phyloP scores from a whole-genome alignment of 2,797 vertebrate species.

The Muscicapa striata region DNA sequence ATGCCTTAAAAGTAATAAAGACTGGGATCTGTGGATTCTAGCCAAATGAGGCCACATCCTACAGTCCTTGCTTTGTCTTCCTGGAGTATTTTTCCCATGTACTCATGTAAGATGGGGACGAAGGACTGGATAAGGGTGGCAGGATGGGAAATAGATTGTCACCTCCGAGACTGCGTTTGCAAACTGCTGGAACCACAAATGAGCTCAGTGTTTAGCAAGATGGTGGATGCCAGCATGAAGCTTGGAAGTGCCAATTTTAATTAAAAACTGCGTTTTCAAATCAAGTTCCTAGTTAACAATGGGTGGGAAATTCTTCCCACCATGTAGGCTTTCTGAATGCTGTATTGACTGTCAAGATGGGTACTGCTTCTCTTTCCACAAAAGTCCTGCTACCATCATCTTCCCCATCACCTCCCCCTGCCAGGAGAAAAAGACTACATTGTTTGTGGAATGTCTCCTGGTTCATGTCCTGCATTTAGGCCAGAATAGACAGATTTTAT shows the following conservation, averaged over 20 bases:
- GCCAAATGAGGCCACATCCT: constrained; percentile 33
- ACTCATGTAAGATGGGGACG: not conserved
- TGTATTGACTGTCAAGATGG: constrained; percentile 49
- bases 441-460: constrained; percentile 32
- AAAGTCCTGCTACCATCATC: constrained; percentile 7
- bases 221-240: constrained; percentile 60
- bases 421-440: constrained; percentile 58
- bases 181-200: constrained; percentile 61
- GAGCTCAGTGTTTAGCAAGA: constrained; percentile 66
- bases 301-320: constrained; percentile 65
- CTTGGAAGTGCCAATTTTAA: constrained; percentile 68
- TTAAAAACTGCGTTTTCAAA: constrained; percentile 63
- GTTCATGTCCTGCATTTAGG: constrained; percentile 21
- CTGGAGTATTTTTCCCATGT: not conserved
- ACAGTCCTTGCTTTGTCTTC: constrained; percentile 42
- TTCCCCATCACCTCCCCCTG: constrained; percentile 4
- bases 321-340: constrained; percentile 47
- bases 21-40: not conserved
- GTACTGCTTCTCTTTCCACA: constrained; percentile 26
- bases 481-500: constrained; percentile 15
- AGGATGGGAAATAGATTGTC: constrained; percentile 39
- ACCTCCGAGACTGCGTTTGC: constrained; percentile 1
- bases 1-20: constrained; percentile 45
- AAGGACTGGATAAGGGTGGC: not conserved
- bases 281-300: constrained; percentile 43